Percentiles rank a stretch among this genome's conserved stretches.
phyloP scores from a whole-genome alignment of 2,888 invertebrate species.

The Drosophila meridiana region DNA sequence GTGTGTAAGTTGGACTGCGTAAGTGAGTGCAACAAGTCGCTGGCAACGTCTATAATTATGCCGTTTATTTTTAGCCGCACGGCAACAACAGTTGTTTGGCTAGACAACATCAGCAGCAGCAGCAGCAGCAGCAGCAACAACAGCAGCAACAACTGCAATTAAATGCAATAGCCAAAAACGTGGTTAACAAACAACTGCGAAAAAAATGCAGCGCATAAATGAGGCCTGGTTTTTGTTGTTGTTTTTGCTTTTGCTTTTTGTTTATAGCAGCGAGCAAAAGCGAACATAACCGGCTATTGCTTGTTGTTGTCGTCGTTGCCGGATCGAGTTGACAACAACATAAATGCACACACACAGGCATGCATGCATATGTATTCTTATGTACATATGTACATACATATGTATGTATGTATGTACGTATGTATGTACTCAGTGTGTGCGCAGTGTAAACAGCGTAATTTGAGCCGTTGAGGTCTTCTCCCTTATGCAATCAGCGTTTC shows the following conservation, averaged over 20 bases:
- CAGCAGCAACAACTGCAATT: constrained; percentile 13
- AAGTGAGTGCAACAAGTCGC: constrained; percentile 75
- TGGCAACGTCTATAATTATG: constrained; percentile 60
- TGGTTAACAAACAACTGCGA: constrained; percentile 41
- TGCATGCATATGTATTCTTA: not conserved
- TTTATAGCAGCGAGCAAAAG: constrained; percentile 39
- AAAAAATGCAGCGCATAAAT: constrained; percentile 63
- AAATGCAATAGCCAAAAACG: constrained; percentile 50
- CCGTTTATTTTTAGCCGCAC: constrained; percentile 68
- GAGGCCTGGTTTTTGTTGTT: constrained; percentile 53
- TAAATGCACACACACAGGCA: constrained; percentile 7
- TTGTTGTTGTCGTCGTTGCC: constrained; percentile 32
- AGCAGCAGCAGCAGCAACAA: too few relatives aligned
- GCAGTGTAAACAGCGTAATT: constrained; percentile 48
- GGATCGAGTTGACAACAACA: constrained; percentile 50
- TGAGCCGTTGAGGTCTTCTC: constrained; percentile 42
- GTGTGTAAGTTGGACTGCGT: constrained; percentile 40
- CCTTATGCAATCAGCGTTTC: constrained; percentile 65
- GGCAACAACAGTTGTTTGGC: constrained; percentile 38
- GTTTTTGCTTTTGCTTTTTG: constrained; percentile 38
- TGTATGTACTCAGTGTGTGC: not conserved
- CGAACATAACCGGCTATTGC: constrained; percentile 52
- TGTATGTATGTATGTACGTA: not conserved
- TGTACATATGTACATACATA: not conserved
- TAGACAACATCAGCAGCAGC: constrained; percentile 25